A percentile compares a stretch with the other conserved stretches of the same genome.
Evolutionary conservation across 2,113 vertebrate species (phyloP).

Genomic region (Kryptolebias marmoratus): DNA sequence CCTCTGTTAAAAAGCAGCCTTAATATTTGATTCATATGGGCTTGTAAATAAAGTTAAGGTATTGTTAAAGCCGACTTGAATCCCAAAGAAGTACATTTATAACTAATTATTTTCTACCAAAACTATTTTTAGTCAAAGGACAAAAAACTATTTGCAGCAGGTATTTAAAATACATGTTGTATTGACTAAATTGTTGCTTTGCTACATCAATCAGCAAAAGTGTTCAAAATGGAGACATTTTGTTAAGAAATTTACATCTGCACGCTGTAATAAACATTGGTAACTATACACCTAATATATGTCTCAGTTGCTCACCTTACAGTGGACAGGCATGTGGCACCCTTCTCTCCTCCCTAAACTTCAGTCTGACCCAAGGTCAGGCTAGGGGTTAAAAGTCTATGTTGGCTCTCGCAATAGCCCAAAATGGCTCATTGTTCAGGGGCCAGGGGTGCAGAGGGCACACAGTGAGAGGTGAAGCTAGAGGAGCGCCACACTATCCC

Average conservation of each 20-base stretch:
- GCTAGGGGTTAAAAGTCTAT: constrained; percentile 71
- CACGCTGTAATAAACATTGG: constrained; percentile 20
- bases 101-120: background rate
- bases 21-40: too few species aligned
- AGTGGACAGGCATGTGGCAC: constrained; percentile 49
- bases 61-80: too few species aligned
- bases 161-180: background rate
- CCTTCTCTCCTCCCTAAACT: constrained; percentile 55
- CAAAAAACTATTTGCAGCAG: background rate
- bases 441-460: constrained; percentile 57
- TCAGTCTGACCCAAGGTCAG: constrained; percentile 67
- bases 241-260: background rate
- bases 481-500: constrained; percentile 34
- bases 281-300: constrained; percentile 31
- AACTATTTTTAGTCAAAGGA: background rate
- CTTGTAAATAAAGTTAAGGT: too few species aligned
- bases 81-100: too few species aligned
- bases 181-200: background rate
- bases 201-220: background rate
- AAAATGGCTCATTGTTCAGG: constrained; percentile 75
- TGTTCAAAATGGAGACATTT: too few species aligned
- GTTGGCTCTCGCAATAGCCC: constrained; percentile 56
- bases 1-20: too few species aligned
- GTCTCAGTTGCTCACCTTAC: constrained; percentile 36
- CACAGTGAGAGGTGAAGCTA: constrained; percentile 58